Evolutionary conservation across 2,888 invertebrate genomes (phyloP).

Genomic region (Bombylius major): DNA sequence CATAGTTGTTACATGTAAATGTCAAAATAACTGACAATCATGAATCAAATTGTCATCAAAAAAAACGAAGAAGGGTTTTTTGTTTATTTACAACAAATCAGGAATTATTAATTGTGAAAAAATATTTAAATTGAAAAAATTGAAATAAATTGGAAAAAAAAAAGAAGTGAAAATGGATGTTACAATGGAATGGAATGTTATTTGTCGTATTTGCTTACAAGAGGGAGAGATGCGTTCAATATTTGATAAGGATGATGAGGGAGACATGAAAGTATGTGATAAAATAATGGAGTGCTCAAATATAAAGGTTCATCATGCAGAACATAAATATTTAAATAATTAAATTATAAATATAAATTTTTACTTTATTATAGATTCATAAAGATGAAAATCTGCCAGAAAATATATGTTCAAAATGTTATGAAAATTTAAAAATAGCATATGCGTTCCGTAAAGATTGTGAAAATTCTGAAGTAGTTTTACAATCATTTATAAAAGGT

Average conservation of each 20-base stretch:
- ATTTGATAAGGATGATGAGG: slow-evolving; percentile 16
- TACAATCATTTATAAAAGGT: slow-evolving; percentile 11
- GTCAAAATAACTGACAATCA: too few species aligned
- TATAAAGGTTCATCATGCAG: slow-evolving; percentile 1
- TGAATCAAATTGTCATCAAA: too few species aligned
- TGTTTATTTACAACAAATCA: too few species aligned
- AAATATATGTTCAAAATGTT: slow-evolving; percentile 16
- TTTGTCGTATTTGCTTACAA: slow-evolving; percentile 17
- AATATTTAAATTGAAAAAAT: neutral
- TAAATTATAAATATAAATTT: neutral
- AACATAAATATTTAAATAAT: neutral
- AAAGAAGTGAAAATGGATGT: neutral
- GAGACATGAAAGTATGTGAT: slow-evolving; percentile 24
- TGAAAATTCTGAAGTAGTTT: slow-evolving; percentile 17
- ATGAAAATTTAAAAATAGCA: slow-evolving; percentile 13
- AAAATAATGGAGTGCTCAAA: slow-evolving; percentile 30
- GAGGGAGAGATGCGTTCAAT: slow-evolving; percentile 15
- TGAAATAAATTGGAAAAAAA: neutral
- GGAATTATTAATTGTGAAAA: neutral
- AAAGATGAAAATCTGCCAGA: slow-evolving; percentile 13
- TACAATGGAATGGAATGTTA: slow-evolving; percentile 13
- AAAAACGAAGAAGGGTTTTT: too few species aligned
- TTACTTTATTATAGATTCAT: neutral
- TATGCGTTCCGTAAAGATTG: slow-evolving; percentile 15
- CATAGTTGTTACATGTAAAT: too few species aligned